Conservation (phyloP, 2,888 invertebrate species). For the Aplocera efformata region DNA sequence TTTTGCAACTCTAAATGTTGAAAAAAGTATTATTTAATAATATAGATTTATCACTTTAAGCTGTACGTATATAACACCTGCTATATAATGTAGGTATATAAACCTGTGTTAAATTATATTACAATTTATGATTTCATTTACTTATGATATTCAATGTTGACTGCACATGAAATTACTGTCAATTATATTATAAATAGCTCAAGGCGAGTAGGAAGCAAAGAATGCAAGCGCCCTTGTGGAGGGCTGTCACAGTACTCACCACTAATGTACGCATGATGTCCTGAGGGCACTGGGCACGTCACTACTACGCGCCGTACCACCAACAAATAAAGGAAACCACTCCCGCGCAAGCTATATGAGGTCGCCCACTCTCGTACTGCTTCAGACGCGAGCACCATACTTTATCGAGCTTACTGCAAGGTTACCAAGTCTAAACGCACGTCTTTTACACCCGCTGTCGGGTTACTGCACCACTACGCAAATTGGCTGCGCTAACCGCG, state of each 20-base stretch:
- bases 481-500: conserved; percentile 56
- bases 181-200: conserved; percentile 15
- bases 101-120: no score
- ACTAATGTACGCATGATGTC: conserved; percentile 72
- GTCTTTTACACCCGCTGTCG: conserved; percentile 33
- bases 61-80: no score
- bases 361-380: conserved; percentile 77
- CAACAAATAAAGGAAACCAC: conserved; percentile 76
- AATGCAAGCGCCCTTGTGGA: conserved; percentile 41
- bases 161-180: conserved; percentile 4
- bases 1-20: no score
- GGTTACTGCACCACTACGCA: conserved; percentile 53
- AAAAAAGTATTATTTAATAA: no score
- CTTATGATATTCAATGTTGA: background rate
- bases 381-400: conserved; percentile 73
- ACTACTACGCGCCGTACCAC: conserved; percentile 68
- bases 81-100: no score
- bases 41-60: no score
- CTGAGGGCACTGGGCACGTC: conserved; percentile 66
- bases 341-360: conserved; percentile 75
- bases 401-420: conserved; percentile 57
- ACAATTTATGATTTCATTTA: no score
- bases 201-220: conserved; percentile 34
- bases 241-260: conserved; percentile 58
- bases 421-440: conserved; percentile 65